Conservation (phyloP, 2,113 vertebrate species). For the Dasypus novemcinctus region DNA sequence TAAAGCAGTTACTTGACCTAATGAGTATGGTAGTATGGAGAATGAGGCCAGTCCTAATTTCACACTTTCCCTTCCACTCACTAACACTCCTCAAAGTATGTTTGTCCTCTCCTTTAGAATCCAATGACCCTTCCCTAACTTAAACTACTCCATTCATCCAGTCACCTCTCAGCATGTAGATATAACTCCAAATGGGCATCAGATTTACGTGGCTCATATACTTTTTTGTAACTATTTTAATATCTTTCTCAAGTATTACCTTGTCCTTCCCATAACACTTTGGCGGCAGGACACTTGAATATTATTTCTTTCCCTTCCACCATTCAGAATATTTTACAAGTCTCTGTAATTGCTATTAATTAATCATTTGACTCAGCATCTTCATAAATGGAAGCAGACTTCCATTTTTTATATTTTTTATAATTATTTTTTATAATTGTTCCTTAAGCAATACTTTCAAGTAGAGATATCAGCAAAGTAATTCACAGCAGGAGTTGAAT, state of each 20-base stretch:
- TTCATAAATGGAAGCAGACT: slow-evolving; percentile 6
- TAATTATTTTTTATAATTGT: background rate
- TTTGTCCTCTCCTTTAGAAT: slow-evolving; percentile 8
- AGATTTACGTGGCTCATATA: background rate
- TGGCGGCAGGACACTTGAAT: background rate
- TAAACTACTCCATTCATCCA: background rate
- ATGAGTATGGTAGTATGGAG: background rate
- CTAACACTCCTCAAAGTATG: background rate
- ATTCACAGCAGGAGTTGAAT: background rate
- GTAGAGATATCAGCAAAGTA: background rate
- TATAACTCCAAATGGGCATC: background rate
- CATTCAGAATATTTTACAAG: background rate
- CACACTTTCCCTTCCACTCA: slow-evolving; percentile 24
- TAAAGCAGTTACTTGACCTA: slow-evolving; percentile 54
- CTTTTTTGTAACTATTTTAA: background rate
- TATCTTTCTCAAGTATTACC: background rate
- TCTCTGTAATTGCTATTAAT: background rate
- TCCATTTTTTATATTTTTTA: too few relatives aligned
- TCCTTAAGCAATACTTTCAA: slow-evolving; percentile 7
- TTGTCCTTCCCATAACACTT: background rate
- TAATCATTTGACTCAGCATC: background rate
- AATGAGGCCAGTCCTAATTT: slow-evolving; percentile 14
- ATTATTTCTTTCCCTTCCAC: slow-evolving; percentile 29
- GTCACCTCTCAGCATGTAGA: background rate
- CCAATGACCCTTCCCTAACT: background rate